Evolutionary conservation across 2,888 invertebrate genomes (phyloP), one percentile per base, ranked within the genome.

Genomic region (Altica lythri): DNA sequence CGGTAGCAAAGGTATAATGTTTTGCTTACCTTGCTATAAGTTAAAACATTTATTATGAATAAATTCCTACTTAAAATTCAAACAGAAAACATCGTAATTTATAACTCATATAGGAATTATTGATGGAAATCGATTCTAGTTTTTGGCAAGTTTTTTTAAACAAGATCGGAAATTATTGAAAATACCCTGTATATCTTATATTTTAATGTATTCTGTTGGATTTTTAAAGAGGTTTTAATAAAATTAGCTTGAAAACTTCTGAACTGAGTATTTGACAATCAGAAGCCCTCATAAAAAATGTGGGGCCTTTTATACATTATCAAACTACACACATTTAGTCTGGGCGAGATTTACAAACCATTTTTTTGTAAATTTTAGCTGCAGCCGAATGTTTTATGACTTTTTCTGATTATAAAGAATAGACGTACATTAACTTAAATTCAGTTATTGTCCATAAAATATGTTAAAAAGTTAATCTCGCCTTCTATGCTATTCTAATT

Each of bases 11-110:
- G 51, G 27, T 43, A 18, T 43, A 51, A n/a, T 53, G 53, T 53
- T 53, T 57, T 59, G 61, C 61, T 62, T 60, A 61, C 64, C 65
- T 65, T 62, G 55, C 57, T 66, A 59, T 62, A 54, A 63, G 57
- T 61, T 58, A 47, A 64, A 63, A 67, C 65, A 65, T 63, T 64
- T 65, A 63, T 62, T 58, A 63, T 66, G 61, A 66, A 67, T 37
- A 66, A 64, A 60, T 65, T 64, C 65, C 58, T 61, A 57, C 62
- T 60, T 65, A 59, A 64, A 58, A 60, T 61, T 14, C 18, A 9
- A 38, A 19, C 30, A 29, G 14, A 32, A 9, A 19, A 4, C 10
- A 2, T 17, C n/a, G 10, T 25, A 19, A 10, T 19, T 40, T 2
- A 13, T 13, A 27, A 8, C 13, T 32, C 9, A 32, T 12, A 10